phyloP scores from a whole-genome alignment of 2,113 vertebrate species.

The Centrocercus urophasianus region DNA sequence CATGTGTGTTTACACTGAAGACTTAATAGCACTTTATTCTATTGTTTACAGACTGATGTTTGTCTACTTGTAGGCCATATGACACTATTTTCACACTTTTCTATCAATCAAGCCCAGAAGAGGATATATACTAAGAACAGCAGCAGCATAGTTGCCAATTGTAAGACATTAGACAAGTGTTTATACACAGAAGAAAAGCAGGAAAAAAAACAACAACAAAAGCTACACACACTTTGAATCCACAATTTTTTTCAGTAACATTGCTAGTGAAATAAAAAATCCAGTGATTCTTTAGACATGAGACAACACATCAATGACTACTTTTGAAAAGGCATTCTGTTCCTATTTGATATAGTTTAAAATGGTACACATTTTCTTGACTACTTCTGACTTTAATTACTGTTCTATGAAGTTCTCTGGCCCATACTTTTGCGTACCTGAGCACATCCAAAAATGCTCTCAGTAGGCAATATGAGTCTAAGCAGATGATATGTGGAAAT shows the following conservation, averaged over 20 bases:
- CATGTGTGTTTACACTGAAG: neutral
- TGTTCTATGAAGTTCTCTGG: neutral
- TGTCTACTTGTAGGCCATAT: neutral
- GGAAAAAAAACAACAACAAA: neutral
- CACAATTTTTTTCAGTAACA: neutral
- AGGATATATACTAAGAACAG: neutral
- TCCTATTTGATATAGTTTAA: neutral
- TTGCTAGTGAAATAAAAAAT: neutral
- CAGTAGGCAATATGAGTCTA: neutral
- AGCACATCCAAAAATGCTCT: neutral
- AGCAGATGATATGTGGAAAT: fast-evolving
- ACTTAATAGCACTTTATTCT: conserved; percentile 5
- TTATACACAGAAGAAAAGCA: neutral
- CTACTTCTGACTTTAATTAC: neutral
- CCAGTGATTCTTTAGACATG: neutral
- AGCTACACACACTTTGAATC: neutral
- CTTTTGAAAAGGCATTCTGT: neutral
- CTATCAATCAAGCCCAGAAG: neutral
- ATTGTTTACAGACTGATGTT: conserved; percentile 1
- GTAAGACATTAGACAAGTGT: neutral
- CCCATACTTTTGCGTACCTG: neutral
- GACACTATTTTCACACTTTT: neutral
- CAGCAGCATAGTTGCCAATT: neutral
- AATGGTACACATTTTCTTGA: neutral
- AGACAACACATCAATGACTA: neutral